Evolutionary conservation across 2,888 invertebrate species (phyloP).

Genomic region (Eilema depressum): DNA sequence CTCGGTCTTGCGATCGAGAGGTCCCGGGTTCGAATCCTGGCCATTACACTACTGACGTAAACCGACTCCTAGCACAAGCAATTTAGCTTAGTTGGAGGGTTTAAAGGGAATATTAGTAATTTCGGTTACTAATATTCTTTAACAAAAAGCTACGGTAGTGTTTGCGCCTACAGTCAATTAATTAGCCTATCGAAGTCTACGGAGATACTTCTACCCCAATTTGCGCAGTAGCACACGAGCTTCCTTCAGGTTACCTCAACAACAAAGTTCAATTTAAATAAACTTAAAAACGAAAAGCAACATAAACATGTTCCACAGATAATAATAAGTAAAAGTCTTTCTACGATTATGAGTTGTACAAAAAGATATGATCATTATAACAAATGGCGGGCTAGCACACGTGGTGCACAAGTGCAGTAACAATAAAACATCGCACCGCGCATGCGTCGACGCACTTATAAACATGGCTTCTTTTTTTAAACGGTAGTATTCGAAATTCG

Average conservation of each 20-base stretch:
- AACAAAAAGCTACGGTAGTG: no score
- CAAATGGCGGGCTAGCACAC: constrained; percentile 59
- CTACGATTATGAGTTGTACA: constrained; percentile 41
- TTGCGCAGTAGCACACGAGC: no score
- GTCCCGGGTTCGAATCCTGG: no score
- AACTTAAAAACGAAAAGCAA: neutral
- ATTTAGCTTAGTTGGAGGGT: no score
- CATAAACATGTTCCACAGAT: constrained; percentile 10
- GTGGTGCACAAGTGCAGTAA: constrained; percentile 68
- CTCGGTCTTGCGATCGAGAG: no score
- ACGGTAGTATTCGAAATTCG: constrained; percentile 52
- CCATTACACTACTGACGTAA: no score
- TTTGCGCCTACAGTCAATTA: no score
- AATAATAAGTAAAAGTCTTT: constrained; percentile 37
- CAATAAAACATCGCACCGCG: constrained; percentile 57
- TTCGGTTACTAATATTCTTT: no score
- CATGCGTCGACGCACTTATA: constrained; percentile 51
- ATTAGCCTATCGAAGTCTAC: no score
- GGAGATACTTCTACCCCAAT: no score
- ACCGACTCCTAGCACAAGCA: no score
- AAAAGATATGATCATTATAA: constrained; percentile 48
- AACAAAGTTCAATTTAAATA: neutral
- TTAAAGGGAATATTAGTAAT: no score
- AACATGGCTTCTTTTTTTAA: constrained; percentile 52
- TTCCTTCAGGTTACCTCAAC: neutral